Evolutionary conservation across 1,140 invertebrate species (phyloP).

Genomic region (Dinoponera quadriceps): DNA sequence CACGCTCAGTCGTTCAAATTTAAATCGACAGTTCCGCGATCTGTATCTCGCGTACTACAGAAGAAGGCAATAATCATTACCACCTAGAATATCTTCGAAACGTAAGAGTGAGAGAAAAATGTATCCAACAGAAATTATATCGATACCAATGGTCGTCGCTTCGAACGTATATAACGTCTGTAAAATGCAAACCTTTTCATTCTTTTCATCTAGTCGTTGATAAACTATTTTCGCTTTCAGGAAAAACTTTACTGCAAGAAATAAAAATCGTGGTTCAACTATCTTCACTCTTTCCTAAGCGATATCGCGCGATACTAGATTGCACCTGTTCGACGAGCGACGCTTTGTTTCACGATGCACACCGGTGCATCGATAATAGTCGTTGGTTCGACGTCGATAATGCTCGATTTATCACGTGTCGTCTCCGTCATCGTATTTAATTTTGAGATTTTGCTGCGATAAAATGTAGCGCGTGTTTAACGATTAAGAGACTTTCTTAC

Average conservation of each 20-base stretch:
- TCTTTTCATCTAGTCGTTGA: no score
- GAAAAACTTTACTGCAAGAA: no score
- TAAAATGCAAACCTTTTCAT: no score
- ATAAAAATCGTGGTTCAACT: no score
- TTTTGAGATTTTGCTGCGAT: background rate
- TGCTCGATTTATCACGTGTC: conserved; percentile 8
- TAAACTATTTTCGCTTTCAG: no score
- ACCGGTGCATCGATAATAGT: background rate
- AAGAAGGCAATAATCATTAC: no score
- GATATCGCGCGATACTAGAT: background rate
- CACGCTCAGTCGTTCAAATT: conserved; percentile 21
- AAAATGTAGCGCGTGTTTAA: background rate
- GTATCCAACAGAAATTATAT: no score
- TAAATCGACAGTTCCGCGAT: background rate
- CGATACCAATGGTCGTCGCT: no score
- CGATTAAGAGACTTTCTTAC: background rate
- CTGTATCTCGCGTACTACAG: background rate
- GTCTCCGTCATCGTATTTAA: background rate
- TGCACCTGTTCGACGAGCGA: background rate
- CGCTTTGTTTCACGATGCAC: background rate
- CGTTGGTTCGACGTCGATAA: background rate
- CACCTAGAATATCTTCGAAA: no score
- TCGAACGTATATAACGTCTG: no score
- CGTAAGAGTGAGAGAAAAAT: no score
- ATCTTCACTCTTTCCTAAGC: no score